A percentile compares a stretch with the other conserved stretches of the same genome.
Evolutionary conservation across 1,140 invertebrate species (phyloP).

Genomic region (Uloborus diversus): DNA sequence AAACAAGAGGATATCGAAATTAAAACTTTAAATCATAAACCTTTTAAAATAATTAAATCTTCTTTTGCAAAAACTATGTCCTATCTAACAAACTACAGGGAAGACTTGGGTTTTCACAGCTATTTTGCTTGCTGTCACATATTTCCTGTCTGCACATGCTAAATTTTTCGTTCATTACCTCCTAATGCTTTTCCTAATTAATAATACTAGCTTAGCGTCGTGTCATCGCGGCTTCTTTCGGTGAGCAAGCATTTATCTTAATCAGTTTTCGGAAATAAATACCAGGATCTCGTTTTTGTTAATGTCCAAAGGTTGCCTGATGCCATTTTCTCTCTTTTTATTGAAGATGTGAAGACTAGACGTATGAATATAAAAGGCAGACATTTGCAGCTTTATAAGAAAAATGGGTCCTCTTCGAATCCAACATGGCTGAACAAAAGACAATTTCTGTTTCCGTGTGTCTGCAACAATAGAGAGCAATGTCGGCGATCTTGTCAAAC

Average conservation of each 20-base stretch:
- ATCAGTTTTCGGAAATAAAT: no score
- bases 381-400: background rate
- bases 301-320: background rate
- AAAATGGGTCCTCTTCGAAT: conserved; percentile 35
- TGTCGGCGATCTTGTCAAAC: conserved; percentile 47
- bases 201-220: background rate
- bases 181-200: background rate
- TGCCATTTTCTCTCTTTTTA: background rate
- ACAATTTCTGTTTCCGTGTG: conserved; percentile 44
- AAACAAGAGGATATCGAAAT: no score
- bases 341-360: background rate
- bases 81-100: no score
- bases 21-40: no score
- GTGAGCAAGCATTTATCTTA: no score
- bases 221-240: background rate
- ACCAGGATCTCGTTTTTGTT: no score
- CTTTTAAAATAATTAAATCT: no score
- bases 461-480: conserved; percentile 37
- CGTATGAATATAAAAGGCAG: conserved; percentile 5
- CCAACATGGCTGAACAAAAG: conserved; percentile 35
- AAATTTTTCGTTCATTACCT: no score
- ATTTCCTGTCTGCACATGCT: no score
- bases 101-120: no score
- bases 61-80: no score
- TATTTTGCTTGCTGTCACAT: no score